phyloP scores from a whole-genome alignment of 2,888 invertebrate species.

The Pristionchus maxplancki region DNA sequence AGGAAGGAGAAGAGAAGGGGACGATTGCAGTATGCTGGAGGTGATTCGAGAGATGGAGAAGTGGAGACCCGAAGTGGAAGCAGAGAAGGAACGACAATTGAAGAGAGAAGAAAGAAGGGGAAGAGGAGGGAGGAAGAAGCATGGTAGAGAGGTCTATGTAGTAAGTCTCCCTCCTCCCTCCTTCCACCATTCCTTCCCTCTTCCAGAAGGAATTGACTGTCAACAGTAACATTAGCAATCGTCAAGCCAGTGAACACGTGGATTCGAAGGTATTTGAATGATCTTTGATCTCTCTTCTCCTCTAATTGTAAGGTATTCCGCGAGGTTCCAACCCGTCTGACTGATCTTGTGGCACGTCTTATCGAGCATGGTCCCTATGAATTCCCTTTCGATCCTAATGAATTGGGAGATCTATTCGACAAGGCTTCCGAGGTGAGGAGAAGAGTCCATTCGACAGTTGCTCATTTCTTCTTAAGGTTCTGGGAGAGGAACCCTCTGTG shows the following conservation, averaged over 20 bases:
- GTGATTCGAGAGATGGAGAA: not conserved
- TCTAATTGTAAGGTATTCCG: not conserved
- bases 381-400: slow-evolving; percentile 4
- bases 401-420: slow-evolving; percentile 44
- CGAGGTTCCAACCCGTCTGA: slow-evolving; percentile 31
- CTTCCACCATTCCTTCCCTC: not conserved
- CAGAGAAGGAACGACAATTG: too few relatives aligned
- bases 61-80: not conserved
- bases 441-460: too few relatives aligned
- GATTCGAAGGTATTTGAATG: slow-evolving; percentile 16
- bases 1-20: too few relatives aligned
- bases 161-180: not conserved
- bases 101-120: too few relatives aligned
- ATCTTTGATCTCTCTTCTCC: not conserved
- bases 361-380: slow-evolving; percentile 44
- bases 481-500: not conserved
- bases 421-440: not conserved
- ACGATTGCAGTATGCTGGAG: slow-evolving; percentile 7
- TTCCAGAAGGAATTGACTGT: not conserved
- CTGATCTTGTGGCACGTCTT: slow-evolving; percentile 29
- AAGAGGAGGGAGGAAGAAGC: not conserved
- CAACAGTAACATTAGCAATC: slow-evolving; percentile 4
- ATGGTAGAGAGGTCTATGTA: not conserved
- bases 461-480: not conserved
- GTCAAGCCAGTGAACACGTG: slow-evolving; percentile 9